Evolutionary conservation across 30 jellyfish, hydroid and myxozoan genomes (phyloP).

Genomic region (Clytia hemisphaerica): DNA sequence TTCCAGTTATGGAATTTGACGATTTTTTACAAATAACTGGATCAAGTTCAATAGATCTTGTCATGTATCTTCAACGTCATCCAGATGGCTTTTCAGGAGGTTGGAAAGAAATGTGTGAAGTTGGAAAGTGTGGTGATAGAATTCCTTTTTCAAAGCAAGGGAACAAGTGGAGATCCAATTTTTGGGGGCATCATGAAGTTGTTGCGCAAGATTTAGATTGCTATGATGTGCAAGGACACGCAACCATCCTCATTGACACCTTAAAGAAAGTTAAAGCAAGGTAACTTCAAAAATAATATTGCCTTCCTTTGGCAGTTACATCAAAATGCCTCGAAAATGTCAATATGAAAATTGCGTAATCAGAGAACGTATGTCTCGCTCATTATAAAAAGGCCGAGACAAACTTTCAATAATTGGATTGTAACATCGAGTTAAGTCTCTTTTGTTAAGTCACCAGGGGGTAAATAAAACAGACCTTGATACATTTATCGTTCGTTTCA

Average conservation of each 20-base stretch:
- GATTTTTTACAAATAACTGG: conserved; percentile 42
- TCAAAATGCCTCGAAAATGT: no score
- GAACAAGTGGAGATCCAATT: conserved; percentile 51
- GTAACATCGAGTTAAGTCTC: no score
- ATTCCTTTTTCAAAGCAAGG: conserved; percentile 56
- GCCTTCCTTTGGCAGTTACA: no score
- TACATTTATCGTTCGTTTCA: no score
- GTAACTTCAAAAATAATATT: no score
- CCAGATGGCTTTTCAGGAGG: conserved; percentile 85
- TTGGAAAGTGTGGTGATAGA: conserved; percentile 40
- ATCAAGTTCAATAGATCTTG: conserved; percentile 59
- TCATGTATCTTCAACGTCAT: conserved; percentile 83
- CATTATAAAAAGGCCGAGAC: no score
- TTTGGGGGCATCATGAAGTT: conserved; percentile 73
- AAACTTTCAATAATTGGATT: no score
- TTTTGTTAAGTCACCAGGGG: no score
- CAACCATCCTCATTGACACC: conserved; percentile 47
- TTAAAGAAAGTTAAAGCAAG: conserved; percentile 47
- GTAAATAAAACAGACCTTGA: no score
- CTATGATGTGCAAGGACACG: conserved; percentile 78
- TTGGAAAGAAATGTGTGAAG: conserved; percentile 75
- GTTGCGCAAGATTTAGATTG: conserved; percentile 72
- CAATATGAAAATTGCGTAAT: no score
- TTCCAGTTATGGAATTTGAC: conserved; percentile 75
- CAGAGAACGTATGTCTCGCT: no score